Conservation (phyloP, 2,888 invertebrate genomes). For the Lapara coniferarum region DNA sequence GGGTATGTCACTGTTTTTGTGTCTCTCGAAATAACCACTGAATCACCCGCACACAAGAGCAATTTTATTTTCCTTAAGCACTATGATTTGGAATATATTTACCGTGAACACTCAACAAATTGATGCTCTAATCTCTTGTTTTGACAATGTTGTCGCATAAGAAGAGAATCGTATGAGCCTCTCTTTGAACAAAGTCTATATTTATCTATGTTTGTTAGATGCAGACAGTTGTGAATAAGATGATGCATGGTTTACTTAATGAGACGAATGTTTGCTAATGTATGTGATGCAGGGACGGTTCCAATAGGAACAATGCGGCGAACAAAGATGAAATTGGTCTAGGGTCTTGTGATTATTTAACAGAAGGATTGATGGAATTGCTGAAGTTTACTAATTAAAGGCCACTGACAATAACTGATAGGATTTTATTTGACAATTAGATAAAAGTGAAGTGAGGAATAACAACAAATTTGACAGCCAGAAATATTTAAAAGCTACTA, state of each 20-base stretch:
- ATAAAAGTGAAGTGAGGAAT: no score
- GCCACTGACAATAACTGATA: no score
- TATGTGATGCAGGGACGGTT: no score
- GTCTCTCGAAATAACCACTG: constrained; percentile 24
- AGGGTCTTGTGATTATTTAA: no score
- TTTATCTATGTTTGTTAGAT: constrained; percentile 6
- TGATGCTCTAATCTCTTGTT: background rate
- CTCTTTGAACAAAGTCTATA: background rate
- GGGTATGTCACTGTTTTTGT: constrained; percentile 17
- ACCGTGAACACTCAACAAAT: constrained; percentile 4
- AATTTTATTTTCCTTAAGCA: constrained; percentile 27
- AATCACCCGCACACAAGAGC: background rate
- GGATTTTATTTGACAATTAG: no score
- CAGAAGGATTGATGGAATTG: no score
- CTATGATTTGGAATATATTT: constrained; percentile 18
- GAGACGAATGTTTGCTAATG: background rate
- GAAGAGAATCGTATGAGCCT: background rate
- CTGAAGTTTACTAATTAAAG: no score
- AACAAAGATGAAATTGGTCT: no score
- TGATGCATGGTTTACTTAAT: background rate
- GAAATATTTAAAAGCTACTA: no score
- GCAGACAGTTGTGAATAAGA: background rate
- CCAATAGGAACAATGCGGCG: no score
- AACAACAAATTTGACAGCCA: no score
- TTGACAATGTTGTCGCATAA: constrained; percentile 9